These are phyloP conservation scores for Camelus dromedarius DNA, from an alignment of 2,113 vertebrate species.

Conservation along the genomic window DNA sequence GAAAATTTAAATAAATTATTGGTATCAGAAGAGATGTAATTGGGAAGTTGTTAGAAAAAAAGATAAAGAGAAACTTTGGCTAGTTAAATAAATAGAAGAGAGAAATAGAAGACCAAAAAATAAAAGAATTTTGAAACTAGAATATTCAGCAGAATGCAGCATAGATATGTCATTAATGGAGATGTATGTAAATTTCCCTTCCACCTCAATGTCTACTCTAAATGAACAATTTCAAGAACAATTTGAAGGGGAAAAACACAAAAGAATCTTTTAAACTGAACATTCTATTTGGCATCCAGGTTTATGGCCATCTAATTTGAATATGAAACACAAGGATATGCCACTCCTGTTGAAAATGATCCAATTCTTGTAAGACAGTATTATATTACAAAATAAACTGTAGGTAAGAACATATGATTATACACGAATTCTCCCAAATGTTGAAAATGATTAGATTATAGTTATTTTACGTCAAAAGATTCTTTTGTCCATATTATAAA, in stretches of 20 bases:
- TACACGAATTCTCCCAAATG: neutral
- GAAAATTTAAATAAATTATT: neutral
- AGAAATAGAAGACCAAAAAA: neutral
- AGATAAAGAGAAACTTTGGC: neutral
- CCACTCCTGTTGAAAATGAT: neutral
- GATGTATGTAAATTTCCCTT: neutral
- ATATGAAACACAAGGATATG: neutral
- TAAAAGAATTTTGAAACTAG: neutral
- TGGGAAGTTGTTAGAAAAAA: neutral
- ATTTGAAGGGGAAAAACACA: neutral
- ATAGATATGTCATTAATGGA: neutral
- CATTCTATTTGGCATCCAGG: neutral
- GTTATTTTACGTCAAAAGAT: neutral
- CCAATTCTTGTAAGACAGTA: neutral
- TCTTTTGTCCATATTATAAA: neutral
- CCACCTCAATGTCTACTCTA: neutral
- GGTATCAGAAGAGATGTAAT: neutral
- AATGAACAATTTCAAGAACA: slow-evolving; percentile 8
- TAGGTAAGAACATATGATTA: neutral
- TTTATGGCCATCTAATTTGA: neutral
- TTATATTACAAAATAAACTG: neutral
- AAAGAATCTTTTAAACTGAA: neutral
- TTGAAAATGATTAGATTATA: neutral
- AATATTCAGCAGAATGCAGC: neutral
- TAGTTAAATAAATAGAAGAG: neutral